A percentile compares a stretch with the other conserved stretches of the same genome.
phyloP scores from a whole-genome alignment of 2,113 vertebrate species.

The Hucho hucho region DNA sequence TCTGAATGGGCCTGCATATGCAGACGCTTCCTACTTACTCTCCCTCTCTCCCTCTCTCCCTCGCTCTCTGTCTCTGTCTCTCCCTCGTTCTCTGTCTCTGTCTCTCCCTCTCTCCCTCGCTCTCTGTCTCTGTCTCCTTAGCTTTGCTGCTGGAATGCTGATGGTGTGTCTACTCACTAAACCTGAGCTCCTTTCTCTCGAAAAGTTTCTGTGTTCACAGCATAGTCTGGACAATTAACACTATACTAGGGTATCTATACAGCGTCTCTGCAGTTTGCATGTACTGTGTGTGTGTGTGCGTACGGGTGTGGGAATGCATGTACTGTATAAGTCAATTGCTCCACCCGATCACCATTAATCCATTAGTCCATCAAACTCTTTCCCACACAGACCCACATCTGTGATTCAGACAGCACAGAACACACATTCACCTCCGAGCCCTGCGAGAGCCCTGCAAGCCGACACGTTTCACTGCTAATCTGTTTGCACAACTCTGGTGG shows the following conservation, averaged over 20 bases:
- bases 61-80: not conserved
- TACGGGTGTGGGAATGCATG: slow-evolving; percentile 34
- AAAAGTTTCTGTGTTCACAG: not conserved
- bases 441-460: slow-evolving; percentile 30
- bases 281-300: slow-evolving; percentile 1
- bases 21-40: not conserved
- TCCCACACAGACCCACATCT: slow-evolving; percentile 66
- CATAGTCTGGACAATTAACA: not conserved
- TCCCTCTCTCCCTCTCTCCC: slow-evolving; percentile 1
- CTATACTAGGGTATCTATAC: slow-evolving; percentile 11
- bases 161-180: not conserved
- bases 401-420: slow-evolving; percentile 54
- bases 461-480: slow-evolving; percentile 69
- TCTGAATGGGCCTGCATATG: slow-evolving; percentile 60
- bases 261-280: slow-evolving; percentile 21
- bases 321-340: slow-evolving; percentile 43
- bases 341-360: slow-evolving; percentile 64
- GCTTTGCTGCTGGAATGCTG: slow-evolving; percentile 46
- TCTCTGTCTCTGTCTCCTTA: slow-evolving; percentile 39
- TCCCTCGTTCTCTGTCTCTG: not conserved
- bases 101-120: not conserved
- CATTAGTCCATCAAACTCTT: slow-evolving; percentile 58
- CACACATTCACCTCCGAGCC: slow-evolving; percentile 56
- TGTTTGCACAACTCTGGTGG: slow-evolving; percentile 70
- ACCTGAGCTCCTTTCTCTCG: not conserved